Percentiles rank a stretch among this genome's conserved stretches.
These are phyloP conservation scores for Centropristis striata DNA, from an alignment of 2,113 vertebrate species.

Conservation along the genomic window DNA sequence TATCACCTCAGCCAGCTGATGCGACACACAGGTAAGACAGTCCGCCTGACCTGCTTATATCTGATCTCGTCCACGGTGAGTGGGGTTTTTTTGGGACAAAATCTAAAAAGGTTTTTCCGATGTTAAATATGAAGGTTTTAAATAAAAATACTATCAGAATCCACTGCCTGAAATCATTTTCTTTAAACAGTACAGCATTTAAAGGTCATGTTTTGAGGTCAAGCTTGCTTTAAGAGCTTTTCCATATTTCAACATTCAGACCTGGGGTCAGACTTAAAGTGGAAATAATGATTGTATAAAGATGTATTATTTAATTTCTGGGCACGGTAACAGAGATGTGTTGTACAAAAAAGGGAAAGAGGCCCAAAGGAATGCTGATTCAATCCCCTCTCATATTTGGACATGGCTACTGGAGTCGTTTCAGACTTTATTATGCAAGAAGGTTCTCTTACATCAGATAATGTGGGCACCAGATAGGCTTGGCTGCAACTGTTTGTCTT, in stretches of 20 bases:
- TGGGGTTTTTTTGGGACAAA: not conserved
- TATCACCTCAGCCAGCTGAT: constrained; percentile 35
- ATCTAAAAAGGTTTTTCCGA: not conserved
- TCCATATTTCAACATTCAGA: constrained; percentile 1
- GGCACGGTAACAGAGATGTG: not conserved
- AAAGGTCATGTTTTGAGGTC: constrained; percentile 20
- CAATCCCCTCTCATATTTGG: constrained; percentile 29
- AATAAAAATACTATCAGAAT: not conserved
- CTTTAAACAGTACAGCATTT: not conserved
- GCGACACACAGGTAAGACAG: constrained; percentile 15
- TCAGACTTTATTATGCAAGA: constrained; percentile 19
- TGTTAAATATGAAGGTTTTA: not conserved
- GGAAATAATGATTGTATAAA: not conserved
- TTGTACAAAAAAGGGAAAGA: constrained; percentile 42
- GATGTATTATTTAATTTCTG: not conserved
- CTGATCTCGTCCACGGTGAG: not conserved
- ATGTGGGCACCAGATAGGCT: not conserved
- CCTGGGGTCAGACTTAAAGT: not conserved
- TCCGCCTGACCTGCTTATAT: constrained; percentile 17
- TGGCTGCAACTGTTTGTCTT: not conserved
- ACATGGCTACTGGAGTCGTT: not conserved
- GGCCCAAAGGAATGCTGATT: not conserved
- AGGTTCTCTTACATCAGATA: not conserved
- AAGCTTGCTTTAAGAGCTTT: constrained; percentile 31
- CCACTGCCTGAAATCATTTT: not conserved